These are phyloP conservation scores for Drosophila albomicans DNA, from an alignment of 1,140 invertebrate genomes.

Conservation along the genomic window DNA sequence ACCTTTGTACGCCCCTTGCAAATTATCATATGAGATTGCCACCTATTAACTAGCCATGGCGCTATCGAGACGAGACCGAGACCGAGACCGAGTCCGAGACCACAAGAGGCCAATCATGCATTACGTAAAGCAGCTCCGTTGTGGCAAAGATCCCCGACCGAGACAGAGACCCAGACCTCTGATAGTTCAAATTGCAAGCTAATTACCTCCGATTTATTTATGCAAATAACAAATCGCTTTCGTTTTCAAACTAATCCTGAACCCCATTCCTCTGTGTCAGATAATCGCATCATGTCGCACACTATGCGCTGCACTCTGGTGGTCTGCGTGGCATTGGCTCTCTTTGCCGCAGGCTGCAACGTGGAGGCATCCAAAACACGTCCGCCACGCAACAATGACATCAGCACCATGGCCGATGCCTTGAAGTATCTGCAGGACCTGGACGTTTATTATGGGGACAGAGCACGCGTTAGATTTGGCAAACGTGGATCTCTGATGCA, in stretches of 20 bases:
- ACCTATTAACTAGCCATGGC: slow-evolving; percentile 14
- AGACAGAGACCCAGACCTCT: too few relatives aligned
- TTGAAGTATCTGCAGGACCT: slow-evolving; percentile 81
- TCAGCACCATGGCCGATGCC: slow-evolving; percentile 79
- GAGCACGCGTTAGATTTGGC: slow-evolving; percentile 73
- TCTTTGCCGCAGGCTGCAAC: slow-evolving; percentile 57
- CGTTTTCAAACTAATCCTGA: neutral
- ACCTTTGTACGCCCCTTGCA: neutral
- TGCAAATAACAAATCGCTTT: slow-evolving; percentile 21
- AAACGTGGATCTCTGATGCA: slow-evolving; percentile 63
- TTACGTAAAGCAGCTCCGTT: neutral
- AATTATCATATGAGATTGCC: slow-evolving; percentile 21
- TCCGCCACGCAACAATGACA: slow-evolving; percentile 79
- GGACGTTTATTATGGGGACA: slow-evolving; percentile 79
- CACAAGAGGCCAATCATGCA: neutral
- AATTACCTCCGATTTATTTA: slow-evolving; percentile 21
- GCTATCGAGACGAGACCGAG: neutral
- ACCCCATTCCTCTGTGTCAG: neutral
- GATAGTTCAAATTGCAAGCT: neutral
- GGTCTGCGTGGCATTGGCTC: slow-evolving; percentile 57
- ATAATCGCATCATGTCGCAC: slow-evolving; percentile 54
- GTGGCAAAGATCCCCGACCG: slow-evolving; percentile 1
- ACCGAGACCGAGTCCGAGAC: neutral
- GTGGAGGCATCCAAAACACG: slow-evolving; percentile 70
- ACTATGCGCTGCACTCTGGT: slow-evolving; percentile 70